Base-by-base conservation (phyloP, 2,888 invertebrate species). In the Cyrtodaria siliqua region DNA sequence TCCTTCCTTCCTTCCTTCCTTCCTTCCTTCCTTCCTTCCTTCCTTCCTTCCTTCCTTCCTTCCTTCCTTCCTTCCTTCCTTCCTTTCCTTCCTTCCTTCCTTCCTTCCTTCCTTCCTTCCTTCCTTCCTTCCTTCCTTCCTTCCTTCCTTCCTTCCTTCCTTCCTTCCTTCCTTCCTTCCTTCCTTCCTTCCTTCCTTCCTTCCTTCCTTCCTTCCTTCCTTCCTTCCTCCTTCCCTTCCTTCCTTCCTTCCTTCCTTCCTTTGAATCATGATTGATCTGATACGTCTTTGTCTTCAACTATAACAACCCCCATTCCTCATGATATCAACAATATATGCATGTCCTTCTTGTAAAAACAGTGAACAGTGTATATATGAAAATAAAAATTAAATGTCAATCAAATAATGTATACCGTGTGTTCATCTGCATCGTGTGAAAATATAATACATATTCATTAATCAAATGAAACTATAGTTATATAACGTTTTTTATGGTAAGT, bases 101-200 rank as follows among this genome's bases (percentile, higher is more conserved):
- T 49, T 24, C 47, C 33, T 49, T 12, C 63, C 50, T 52, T 29
- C 63, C 52, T 52, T 9, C 63, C 63, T 52, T 27, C 53, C 63
- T 44, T 27, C 53, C 53, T 63, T 9, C 53, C 63, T 63, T 9
- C 53, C 52, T 52, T 9, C 63, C 53, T 50, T 29, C 33, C 63
- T 63, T 29, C 53, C 63, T 63, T 50, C 63, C 38, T 63, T 29
- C 63, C 53, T 49, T 47, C 26, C 29, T 49, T 49, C 61, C 49
- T 49, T 52, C 63, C 53, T 38, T 63, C 63, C 63, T 63, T 50
- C 63, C 63, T 44, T 52, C 53, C 44, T 52, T 38, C 53, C 53
- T 44, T 50, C 53, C 40, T 44, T 50, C 53, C 29, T 44, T 52
- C 38, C 40, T 44, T 63, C 53, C 53, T 52, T 63, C 63, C 50